phyloP scores from a whole-genome alignment of 2,797 vertebrate genomes.

The Falco berigora region DNA sequence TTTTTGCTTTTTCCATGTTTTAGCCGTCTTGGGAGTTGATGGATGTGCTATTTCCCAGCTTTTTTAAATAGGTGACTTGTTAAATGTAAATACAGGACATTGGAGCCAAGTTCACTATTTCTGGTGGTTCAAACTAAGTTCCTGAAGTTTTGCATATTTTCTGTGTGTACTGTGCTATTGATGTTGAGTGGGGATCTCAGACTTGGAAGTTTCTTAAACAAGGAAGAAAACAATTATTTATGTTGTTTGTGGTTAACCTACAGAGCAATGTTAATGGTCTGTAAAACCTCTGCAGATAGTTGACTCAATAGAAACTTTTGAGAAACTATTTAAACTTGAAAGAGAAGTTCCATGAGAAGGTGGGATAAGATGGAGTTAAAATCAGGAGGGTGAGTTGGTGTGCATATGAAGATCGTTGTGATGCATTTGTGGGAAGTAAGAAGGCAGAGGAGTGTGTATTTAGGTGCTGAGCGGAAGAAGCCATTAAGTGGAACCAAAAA shows the following conservation, averaged over 20 bases:
- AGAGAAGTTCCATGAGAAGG: neutral
- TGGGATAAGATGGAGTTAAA: neutral
- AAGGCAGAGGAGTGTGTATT: neutral
- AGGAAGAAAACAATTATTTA: conserved; percentile 32
- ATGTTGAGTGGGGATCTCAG: neutral
- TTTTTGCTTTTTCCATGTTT: neutral
- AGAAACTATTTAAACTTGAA: neutral
- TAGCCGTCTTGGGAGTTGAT: neutral
- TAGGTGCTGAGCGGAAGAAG: neutral
- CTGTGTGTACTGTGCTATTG: neutral
- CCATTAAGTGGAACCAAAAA: neutral
- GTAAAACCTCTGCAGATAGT: neutral
- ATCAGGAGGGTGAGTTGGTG: neutral
- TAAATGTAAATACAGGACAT: neutral
- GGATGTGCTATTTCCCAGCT: neutral
- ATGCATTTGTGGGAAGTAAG: neutral
- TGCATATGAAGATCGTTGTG: neutral
- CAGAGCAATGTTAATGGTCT: neutral
- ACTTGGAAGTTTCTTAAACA: neutral
- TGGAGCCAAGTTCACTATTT: neutral
- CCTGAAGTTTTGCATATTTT: neutral
- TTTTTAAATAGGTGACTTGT: neutral
- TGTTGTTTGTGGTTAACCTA: conserved; percentile 20
- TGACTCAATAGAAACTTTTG: neutral
- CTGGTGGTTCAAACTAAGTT: neutral